These are phyloP conservation scores for Poeciliopsis paucimaculata DNA, from an alignment of 2,797 vertebrate genomes.

Conservation along the genomic window DNA sequence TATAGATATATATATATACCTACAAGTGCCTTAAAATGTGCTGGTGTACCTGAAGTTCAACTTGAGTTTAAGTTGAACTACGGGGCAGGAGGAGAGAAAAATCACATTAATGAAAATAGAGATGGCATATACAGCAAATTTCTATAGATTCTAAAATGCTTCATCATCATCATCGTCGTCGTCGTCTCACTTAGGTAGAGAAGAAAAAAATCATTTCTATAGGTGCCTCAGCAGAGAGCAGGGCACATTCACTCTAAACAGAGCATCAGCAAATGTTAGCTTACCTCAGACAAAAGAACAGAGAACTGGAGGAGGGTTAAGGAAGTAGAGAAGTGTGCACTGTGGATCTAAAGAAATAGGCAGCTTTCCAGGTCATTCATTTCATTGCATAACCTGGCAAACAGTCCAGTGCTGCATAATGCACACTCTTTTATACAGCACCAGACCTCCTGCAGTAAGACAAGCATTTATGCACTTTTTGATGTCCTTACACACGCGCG, in stretches of 20 bases:
- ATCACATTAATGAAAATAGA: constrained; percentile 1
- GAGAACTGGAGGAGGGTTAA: constrained; percentile 2
- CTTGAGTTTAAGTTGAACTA: not conserved
- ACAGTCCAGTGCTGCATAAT: constrained; percentile 26
- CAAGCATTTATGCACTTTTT: constrained; percentile 19
- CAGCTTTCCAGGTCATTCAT: constrained; percentile 8
- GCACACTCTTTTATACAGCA: constrained; percentile 29
- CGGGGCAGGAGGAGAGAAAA: not conserved
- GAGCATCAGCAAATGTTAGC: constrained; percentile 15
- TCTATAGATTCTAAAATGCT: not conserved
- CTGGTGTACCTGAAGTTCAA: not conserved
- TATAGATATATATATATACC: no score
- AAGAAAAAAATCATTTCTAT: not conserved
- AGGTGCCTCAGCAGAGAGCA: constrained; percentile 11
- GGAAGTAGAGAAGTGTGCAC: not conserved
- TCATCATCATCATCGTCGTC: not conserved
- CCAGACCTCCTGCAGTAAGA: constrained; percentile 38
- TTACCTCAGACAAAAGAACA: constrained; percentile 11
- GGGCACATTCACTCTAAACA: not conserved
- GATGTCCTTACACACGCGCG: not conserved
- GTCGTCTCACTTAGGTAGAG: constrained; percentile 1
- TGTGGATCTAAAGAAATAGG: constrained; percentile 12
- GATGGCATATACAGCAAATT: not conserved
- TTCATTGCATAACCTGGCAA: constrained; percentile 16
- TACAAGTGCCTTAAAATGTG: not conserved